Conservation (phyloP, 2,113 vertebrate species). For the Semnopithecus entellus region DNA sequence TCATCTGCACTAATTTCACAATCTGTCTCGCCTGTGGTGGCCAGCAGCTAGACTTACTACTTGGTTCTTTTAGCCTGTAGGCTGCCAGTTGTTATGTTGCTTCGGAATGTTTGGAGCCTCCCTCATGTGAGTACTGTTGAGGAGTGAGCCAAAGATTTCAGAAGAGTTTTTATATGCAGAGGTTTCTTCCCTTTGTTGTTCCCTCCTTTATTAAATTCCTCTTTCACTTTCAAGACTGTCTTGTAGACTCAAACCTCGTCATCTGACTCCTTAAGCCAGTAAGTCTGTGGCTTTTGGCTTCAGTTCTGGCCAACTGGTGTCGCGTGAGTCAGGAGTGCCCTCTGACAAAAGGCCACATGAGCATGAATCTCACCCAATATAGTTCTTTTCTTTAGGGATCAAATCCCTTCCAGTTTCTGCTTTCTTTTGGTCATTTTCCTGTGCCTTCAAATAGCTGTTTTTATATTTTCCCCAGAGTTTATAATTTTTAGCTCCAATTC, state of each 20-base stretch:
- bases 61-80: neutral
- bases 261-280: neutral
- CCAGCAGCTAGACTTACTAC: neutral
- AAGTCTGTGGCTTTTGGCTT: neutral
- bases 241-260: neutral
- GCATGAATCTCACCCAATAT: neutral
- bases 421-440: neutral
- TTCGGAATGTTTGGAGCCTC: neutral
- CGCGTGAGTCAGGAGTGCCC: neutral
- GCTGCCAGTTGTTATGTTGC: neutral
- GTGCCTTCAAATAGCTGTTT: neutral
- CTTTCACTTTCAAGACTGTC: neutral
- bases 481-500: slow-evolving; percentile 15
- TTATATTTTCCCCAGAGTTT: slow-evolving; percentile 5
- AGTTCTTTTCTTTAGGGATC: neutral
- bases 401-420: neutral
- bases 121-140: neutral
- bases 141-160: neutral
- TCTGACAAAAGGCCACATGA: neutral
- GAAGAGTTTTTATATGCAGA: neutral
- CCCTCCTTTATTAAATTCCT: neutral
- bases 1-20: neutral
- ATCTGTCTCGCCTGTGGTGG: neutral
- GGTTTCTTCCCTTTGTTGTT: neutral
- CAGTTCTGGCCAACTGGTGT: neutral